Evolutionary conservation across 2,888 invertebrate genomes (phyloP).

Genomic region (Keiferia lycopersicella): DNA sequence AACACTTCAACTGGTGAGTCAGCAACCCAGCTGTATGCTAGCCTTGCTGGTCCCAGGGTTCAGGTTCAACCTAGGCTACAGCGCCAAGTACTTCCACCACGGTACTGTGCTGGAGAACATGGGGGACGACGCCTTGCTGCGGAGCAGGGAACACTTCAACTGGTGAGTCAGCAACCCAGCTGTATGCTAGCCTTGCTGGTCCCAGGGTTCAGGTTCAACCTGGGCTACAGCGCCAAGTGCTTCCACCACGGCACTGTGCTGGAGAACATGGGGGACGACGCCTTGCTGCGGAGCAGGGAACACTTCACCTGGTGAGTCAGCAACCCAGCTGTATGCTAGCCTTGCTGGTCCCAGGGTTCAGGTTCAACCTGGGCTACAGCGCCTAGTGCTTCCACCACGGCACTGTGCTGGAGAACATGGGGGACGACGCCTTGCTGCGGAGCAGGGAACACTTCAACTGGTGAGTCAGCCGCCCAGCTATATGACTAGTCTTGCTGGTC

Average conservation of each 20-base stretch:
- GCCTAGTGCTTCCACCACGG: conserved; percentile 98
- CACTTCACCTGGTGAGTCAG: conserved; percentile 87
- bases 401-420: conserved; percentile 93
- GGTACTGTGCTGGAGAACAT: conserved; percentile 94
- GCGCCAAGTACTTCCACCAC: conserved; percentile 97
- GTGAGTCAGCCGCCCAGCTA: conserved; percentile 51
- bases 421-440: conserved; percentile 94
- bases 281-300: conserved; percentile 91
- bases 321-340: background rate
- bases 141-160: conserved; percentile 92
- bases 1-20: conserved; percentile 89
- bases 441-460: conserved; percentile 93
- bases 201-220: background rate
- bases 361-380: conserved; percentile 71
- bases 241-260: conserved; percentile 94
- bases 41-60: conserved; percentile 67
- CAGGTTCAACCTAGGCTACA: conserved; percentile 97
- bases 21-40: background rate
- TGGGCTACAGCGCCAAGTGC: conserved; percentile 92
- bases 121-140: conserved; percentile 95
- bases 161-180: conserved; percentile 68
- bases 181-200: background rate
- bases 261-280: conserved; percentile 97
- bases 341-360: background rate
- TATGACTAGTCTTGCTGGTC: background rate